A percentile compares a stretch with the other conserved stretches of the same genome.
These are phyloP conservation scores for Sebastiscus albofasciatus DNA, from an alignment of 2,797 vertebrate species.

Conservation along the genomic window DNA sequence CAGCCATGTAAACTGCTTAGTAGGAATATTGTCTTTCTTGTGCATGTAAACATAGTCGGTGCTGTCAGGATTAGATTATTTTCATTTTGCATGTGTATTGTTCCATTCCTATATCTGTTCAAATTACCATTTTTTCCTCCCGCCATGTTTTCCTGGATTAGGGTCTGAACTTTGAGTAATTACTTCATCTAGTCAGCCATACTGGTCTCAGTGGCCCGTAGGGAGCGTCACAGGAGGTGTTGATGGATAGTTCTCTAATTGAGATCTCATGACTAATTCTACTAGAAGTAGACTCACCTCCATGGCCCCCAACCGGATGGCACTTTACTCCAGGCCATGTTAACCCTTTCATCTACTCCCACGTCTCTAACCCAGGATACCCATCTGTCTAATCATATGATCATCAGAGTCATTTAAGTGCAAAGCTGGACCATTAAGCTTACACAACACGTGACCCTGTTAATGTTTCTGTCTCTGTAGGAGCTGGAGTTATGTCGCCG, in stretches of 20 bases:
- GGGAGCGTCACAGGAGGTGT: slow-evolving; percentile 7
- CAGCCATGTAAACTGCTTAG: background rate
- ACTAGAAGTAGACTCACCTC: slow-evolving; percentile 37
- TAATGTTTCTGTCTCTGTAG: slow-evolving; percentile 76
- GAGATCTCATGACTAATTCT: slow-evolving; percentile 56
- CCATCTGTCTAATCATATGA: slow-evolving; percentile 64
- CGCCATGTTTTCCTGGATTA: slow-evolving; percentile 30
- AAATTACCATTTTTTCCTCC: slow-evolving; percentile 8
- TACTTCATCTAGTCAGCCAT: background rate
- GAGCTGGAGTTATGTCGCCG: slow-evolving; percentile 97
- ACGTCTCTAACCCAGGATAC: slow-evolving; percentile 74
- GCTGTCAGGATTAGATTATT: slow-evolving; percentile 15
- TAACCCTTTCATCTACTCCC: slow-evolving; percentile 70
- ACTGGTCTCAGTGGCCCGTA: background rate
- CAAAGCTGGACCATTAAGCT: background rate
- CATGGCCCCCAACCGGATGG: slow-evolving; percentile 19
- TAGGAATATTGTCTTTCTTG: background rate
- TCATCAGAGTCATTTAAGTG: slow-evolving; percentile 35
- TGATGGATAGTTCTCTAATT: slow-evolving; percentile 47
- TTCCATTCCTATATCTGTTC: slow-evolving; percentile 28
- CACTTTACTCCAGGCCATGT: slow-evolving; percentile 36
- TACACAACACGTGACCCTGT: background rate
- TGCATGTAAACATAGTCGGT: background rate
- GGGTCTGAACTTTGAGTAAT: slow-evolving; percentile 16
- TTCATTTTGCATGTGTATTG: slow-evolving; percentile 73